Evolutionary conservation across 1,140 invertebrate species (phyloP), one percentile per base, ranked within the genome.

Genomic region (Zeugodacus cucurbitae): DNA sequence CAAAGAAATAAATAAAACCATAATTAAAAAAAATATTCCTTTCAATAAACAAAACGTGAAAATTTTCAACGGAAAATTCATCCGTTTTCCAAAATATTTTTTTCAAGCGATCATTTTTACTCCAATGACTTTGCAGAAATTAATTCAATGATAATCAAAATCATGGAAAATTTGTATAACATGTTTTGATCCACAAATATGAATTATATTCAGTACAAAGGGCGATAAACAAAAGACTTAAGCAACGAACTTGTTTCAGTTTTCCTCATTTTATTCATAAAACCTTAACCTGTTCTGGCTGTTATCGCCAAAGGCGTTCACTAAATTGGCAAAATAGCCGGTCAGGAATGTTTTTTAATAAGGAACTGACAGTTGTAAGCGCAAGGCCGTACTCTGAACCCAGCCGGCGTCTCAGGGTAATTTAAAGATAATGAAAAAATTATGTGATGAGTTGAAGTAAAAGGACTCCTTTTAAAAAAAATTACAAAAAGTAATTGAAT

Each of bases 161-260:
- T 2, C 34, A 74, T 37, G 17, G 20, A 22, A 74, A 74, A 41
- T 20, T 74, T 37, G 0, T 37, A 20, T 6, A 22, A 34, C 67
- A 22, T 0, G 32, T 37, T 22, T 14, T 22, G 14, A 22, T 8
- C 1, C 0, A 34, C 0, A 74, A 14, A 41, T n/a, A 11, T n/a
- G 32, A 11, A 0, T 20, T 17, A 10, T 32, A 29, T 17, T 44
- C 82, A 6, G 2, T n/a, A 29, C 0, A 57, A 20, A 29, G 22
- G 22, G 54, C 37, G n/a, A 20, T 54, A 91, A 88, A 91, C 90
- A 91, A 92, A 92, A 92, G 91, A 91, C 91, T 91, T 89, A 90
- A 90, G 88, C 89, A 92, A 87, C 90, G 91, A 92, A 92, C 91
- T 92, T 89, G 91, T 34, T 48, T 86, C 29, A 86, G 44, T 22